Percentiles rank a stretch among this genome's conserved stretches.
Conservation (phyloP, 2,113 vertebrate genomes). For the Brachyhypopomus occidentalis region DNA sequence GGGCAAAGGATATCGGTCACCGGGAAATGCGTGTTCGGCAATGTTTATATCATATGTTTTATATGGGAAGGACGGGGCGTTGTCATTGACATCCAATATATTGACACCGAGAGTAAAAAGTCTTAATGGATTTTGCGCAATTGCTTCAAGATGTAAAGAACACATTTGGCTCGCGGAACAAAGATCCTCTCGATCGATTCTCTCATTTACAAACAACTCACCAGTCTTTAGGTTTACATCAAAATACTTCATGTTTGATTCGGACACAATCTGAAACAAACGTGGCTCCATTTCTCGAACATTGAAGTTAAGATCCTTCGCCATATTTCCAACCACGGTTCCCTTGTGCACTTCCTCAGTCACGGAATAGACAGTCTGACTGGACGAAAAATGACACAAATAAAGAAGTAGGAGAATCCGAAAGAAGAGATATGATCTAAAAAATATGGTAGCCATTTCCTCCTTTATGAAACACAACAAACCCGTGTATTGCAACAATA, state of each 20-base stretch:
- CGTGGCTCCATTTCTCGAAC: constrained; percentile 60
- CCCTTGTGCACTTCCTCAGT: constrained; percentile 73
- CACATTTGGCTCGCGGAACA: constrained; percentile 67
- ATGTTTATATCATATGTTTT: constrained; percentile 58
- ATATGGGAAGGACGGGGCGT: constrained; percentile 66
- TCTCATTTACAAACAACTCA: constrained; percentile 65
- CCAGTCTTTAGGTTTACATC: constrained; percentile 68
- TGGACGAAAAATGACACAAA: constrained; percentile 58
- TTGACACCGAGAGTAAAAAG: constrained; percentile 68
- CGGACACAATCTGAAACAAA: constrained; percentile 65
- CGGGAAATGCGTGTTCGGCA: constrained; percentile 53
- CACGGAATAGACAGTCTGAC: constrained; percentile 71
- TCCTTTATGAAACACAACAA: not conserved
- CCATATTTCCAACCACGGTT: constrained; percentile 72
- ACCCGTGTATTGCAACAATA: not conserved
- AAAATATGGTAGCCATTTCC: not conserved
- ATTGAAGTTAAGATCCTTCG: constrained; percentile 71
- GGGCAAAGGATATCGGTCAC: constrained; percentile 65
- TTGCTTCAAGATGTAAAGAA: constrained; percentile 67
- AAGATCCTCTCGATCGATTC: constrained; percentile 73
- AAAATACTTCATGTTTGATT: constrained; percentile 63
- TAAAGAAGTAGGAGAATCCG: constrained; percentile 45
- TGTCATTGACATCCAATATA: constrained; percentile 75
- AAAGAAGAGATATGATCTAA: not conserved
- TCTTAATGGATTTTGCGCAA: constrained; percentile 64